Conservation (phyloP, 2,797 vertebrate genomes). For the Aselliscus stoliczkanus region DNA sequence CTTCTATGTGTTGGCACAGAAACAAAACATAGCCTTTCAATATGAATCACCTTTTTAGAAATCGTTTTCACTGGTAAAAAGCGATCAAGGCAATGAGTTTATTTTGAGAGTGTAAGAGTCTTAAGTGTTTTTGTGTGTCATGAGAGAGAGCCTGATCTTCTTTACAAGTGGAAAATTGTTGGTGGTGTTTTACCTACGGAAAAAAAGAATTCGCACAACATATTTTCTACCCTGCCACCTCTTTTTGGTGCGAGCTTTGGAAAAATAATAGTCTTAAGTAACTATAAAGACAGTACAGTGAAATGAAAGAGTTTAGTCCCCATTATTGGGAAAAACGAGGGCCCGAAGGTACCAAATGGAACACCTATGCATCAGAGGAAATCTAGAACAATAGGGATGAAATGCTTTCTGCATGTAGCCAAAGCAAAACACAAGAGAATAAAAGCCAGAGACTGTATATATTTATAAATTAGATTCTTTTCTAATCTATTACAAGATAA, state of each 20-base stretch:
- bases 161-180: neutral
- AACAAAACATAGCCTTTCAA: neutral
- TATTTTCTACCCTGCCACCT: neutral
- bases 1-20: neutral
- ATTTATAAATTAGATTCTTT: conserved; percentile 72
- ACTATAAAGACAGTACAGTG: neutral
- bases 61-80: neutral
- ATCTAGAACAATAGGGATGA: neutral
- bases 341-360: neutral
- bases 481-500: conserved; percentile 67
- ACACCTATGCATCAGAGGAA: neutral
- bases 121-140: neutral
- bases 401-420: conserved; percentile 43
- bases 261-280: neutral
- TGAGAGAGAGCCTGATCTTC: neutral
- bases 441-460: conserved; percentile 67
- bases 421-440: conserved; percentile 43
- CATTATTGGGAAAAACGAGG: neutral
- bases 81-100: neutral
- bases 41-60: neutral
- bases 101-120: neutral
- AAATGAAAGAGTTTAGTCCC: neutral
- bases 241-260: conserved; percentile 7
- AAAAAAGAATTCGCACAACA: neutral
- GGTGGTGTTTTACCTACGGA: neutral